Evolutionary conservation across 2,113 vertebrate genomes (phyloP), one percentile per base, ranked within the genome.

Genomic region (Leucoraja erinaceus): DNA sequence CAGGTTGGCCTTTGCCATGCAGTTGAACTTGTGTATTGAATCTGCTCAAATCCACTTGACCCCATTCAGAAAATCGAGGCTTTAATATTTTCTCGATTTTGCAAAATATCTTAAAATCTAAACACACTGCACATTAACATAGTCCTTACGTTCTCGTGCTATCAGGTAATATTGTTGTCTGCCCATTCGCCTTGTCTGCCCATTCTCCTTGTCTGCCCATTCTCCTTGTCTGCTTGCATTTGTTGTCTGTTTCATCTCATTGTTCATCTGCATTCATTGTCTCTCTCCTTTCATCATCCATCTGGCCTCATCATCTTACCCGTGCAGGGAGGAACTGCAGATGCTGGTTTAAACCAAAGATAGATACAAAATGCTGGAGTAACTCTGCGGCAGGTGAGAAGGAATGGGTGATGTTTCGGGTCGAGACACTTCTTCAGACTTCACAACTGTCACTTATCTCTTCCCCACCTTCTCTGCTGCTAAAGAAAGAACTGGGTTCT

Each of bases 281-380:
- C 76, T 54, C 16, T 81, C 78, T 81, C 78, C 78, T 81, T 81
- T 81, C 78, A 81, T 54, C 78, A 81, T 54, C 78, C 78, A 38
- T 79, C 33, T 79, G 78, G 78, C 38, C 78, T 47, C 18, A 79
- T 79, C 74, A 54, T 81, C 38, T 81, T 18, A 54, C 28, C 78
- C 38, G 38, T 47, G 38, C 38, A 47, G 38, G 38, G 38, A 47
- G 38, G 38, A 47, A 47, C 38, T 47, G 38, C 38, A 47, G 38
- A 47, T 47, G 38, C 38, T 47, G 38, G 38, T 47, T 47, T 47
- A 47, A 47, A 47, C 38, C 38, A 47, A 47, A 47, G 38, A 47
- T 47, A 47, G 38, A 47, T 3, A 47, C 38, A 47, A 47, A 47
- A 47, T 47, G 38, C 38, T 47, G 38, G 38, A 47, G 38, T 47